Percentiles rank a stretch among this genome's conserved stretches.
Evolutionary conservation across 2,113 vertebrate species (phyloP).

Genomic region (Python bivittatus): DNA sequence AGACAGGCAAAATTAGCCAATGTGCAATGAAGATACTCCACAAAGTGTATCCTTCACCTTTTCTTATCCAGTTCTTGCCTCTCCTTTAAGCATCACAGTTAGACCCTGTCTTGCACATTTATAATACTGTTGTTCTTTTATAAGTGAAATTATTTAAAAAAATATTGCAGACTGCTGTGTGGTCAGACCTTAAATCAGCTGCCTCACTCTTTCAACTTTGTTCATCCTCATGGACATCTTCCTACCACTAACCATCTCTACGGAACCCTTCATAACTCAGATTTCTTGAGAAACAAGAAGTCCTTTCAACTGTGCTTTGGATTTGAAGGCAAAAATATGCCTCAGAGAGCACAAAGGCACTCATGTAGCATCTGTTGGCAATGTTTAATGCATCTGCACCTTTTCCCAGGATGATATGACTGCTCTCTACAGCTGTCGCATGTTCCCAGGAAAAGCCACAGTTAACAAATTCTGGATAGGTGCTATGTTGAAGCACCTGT

Average conservation of each 20-base stretch:
- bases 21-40: neutral
- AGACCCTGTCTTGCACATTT: neutral
- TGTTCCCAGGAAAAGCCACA: neutral
- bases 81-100: neutral
- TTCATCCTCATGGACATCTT: neutral
- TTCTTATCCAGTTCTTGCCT: neutral
- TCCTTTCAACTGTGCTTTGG: neutral
- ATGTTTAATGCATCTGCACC: neutral
- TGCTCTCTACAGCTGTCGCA: neutral
- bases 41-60: no score
- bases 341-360: neutral
- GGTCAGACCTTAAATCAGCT: neutral
- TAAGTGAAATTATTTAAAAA: neutral
- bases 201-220: neutral
- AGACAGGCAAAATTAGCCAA: neutral
- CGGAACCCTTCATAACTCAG: neutral
- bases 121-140: neutral
- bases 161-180: neutral
- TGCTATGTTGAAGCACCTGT: neutral
- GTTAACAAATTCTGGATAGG: neutral
- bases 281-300: neutral
- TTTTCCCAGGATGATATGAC: neutral
- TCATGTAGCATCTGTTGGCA: neutral
- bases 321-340: neutral
- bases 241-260: neutral